Evolutionary conservation across 1,140 invertebrate species (phyloP), one percentile per base, ranked within the genome.

Genomic region (Linepithema humile): DNA sequence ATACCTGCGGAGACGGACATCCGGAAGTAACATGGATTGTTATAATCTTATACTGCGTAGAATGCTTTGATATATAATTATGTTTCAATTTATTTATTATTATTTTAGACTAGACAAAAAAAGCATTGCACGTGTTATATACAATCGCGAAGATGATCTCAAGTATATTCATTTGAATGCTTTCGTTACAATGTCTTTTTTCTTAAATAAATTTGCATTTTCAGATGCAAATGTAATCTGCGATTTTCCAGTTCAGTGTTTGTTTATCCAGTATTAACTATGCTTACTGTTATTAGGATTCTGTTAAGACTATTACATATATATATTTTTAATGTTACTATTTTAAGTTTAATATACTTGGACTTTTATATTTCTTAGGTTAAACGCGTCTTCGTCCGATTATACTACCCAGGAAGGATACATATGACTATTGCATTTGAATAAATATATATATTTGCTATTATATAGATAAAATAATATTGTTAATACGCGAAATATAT

Each of bases 11-110:
- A 85, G 32, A 65, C 48, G 74, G 77, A 59, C 75, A 35, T 82
- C 74, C 57, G 53, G 77, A 82, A 84, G 48, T 73, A 74, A 70
- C 55, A 55, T 40, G 57, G 43, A 83, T 83, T 74, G 74, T 55
- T 29, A 26, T 35, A 69, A 83, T 74, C 48, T 55, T n/a, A 82
- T 23, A 72, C 29, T 40, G 29, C 38, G 20, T 88, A 86, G 57
- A 80, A 78, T 72, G 84, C 70, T 89, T 89, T 80, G 53, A 62
- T 3, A 75, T 35, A 64, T 50, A 69, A 35, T 55, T 55, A 80
- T 55, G 64, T 84, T 89, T 84, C 59, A 70, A 83, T 82, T 89
- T 85, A 78, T 88, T 88, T 89, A 69, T 88, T 87, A 84, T 88
- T 83, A 75, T 75, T 78, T 89, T 89, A 88, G 60, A 89, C 57